phyloP scores from a whole-genome alignment of 2,888 invertebrate species.

The Drosophila robusta region DNA sequence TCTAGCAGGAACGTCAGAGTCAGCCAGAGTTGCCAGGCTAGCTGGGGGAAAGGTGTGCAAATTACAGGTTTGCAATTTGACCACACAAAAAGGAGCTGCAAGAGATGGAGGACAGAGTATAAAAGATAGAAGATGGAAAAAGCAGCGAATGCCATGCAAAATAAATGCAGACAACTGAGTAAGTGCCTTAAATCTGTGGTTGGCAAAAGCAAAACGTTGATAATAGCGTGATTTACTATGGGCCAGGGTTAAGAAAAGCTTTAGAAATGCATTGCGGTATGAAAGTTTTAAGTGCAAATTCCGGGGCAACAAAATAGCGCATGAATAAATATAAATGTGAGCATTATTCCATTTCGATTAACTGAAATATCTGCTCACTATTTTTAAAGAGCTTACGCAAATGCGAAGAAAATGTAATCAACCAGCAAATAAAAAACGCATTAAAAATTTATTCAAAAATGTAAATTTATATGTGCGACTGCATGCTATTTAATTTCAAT shows the following conservation, averaged over 20 bases:
- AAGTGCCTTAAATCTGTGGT: constrained; percentile 66
- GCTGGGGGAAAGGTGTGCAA: constrained; percentile 58
- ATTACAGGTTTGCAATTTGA: constrained; percentile 71
- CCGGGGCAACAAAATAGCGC: constrained; percentile 14
- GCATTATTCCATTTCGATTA: constrained; percentile 12
- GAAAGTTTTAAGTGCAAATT: constrained; percentile 22
- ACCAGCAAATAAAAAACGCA: too few relatives aligned
- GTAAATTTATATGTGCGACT: too few relatives aligned
- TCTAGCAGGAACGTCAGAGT: constrained; percentile 44
- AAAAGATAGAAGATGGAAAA: constrained; percentile 9
- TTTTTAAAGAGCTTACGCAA: background rate
- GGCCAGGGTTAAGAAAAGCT: constrained; percentile 37
- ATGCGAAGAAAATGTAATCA: too few relatives aligned
- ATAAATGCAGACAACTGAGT: constrained; percentile 67
- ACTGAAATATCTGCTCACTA: background rate
- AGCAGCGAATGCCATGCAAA: constrained; percentile 48
- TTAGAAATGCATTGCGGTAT: constrained; percentile 44
- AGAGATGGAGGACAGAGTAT: constrained; percentile 13
- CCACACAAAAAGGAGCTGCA: constrained; percentile 47
- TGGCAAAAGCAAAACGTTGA: constrained; percentile 66
- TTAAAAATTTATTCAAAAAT: too few relatives aligned
- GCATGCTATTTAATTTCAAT: too few relatives aligned
- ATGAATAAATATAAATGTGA: constrained; percentile 89
- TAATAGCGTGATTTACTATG: constrained; percentile 70
- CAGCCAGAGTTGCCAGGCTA: constrained; percentile 28